These are phyloP conservation scores for Aulostomus chinensis DNA, from an alignment of 2,797 vertebrate species.

Conservation along the genomic window DNA sequence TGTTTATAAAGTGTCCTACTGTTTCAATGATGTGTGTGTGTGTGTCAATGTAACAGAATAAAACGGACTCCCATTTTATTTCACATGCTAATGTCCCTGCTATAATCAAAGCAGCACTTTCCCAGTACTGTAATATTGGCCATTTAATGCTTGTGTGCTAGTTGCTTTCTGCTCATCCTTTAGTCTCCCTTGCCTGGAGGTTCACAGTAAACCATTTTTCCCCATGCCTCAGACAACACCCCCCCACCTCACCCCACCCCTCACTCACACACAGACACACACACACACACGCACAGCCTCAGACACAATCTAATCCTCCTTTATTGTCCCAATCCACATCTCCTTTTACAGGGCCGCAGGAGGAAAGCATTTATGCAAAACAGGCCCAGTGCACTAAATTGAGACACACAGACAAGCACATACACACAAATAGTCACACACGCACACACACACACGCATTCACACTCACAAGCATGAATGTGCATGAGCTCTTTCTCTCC, in stretches of 20 bases:
- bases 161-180: constrained; percentile 61
- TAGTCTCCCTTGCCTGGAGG: constrained; percentile 45
- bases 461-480: no score
- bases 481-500: neutral
- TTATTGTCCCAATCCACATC: constrained; percentile 60
- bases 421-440: neutral
- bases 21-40: constrained; percentile 9
- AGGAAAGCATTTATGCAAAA: constrained; percentile 58
- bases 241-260: constrained; percentile 26
- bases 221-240: constrained; percentile 45
- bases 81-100: constrained; percentile 10
- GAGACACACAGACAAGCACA: constrained; percentile 1
- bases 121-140: constrained; percentile 29
- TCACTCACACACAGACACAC: constrained; percentile 15
- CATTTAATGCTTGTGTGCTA: constrained; percentile 53
- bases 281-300: constrained; percentile 9
- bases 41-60: constrained; percentile 17
- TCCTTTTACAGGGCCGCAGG: constrained; percentile 43
- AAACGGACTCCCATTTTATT: constrained; percentile 20
- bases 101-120: constrained; percentile 38
- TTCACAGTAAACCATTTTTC: constrained; percentile 55
- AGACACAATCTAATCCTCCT: constrained; percentile 62
- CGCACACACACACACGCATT: neutral
- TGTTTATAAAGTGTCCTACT: constrained; percentile 30
- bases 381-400: constrained; percentile 26